These are phyloP conservation scores for Tetheella fluctuosa DNA, from an alignment of 2,888 invertebrate species.

Conservation along the genomic window DNA sequence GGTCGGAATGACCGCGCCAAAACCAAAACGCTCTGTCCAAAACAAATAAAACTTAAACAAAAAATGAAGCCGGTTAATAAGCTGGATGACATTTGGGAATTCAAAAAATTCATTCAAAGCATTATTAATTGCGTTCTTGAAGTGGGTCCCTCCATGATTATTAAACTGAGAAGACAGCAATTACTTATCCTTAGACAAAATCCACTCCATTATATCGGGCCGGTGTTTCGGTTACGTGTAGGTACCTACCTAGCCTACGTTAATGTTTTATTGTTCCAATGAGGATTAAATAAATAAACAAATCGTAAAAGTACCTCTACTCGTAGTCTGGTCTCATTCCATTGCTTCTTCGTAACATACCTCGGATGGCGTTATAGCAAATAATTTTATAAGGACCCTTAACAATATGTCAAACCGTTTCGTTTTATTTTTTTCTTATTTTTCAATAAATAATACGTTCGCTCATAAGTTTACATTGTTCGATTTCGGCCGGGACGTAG, in stretches of 20 bases:
- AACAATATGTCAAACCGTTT: slow-evolving; percentile 80
- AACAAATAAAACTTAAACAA: slow-evolving; percentile 80
- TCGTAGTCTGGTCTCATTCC: slow-evolving; percentile 15
- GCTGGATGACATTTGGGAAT: slow-evolving; percentile 84
- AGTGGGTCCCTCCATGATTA: slow-evolving; percentile 66
- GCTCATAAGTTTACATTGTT: slow-evolving; percentile 81
- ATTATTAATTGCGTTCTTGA: slow-evolving; percentile 79
- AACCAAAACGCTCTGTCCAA: slow-evolving; percentile 78
- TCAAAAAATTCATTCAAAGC: slow-evolving; percentile 79
- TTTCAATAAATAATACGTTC: slow-evolving; percentile 80
- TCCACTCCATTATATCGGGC: slow-evolving; percentile 49
- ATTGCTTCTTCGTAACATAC: slow-evolving; percentile 68
- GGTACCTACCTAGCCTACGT: slow-evolving; percentile 34
- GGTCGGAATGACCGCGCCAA: slow-evolving; percentile 81
- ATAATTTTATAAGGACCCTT: slow-evolving; percentile 81
- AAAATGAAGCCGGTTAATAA: slow-evolving; percentile 82
- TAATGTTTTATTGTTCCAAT: slow-evolving; percentile 56
- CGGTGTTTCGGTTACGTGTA: no score
- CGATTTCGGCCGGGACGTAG: slow-evolving; percentile 67
- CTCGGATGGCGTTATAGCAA: slow-evolving; percentile 80
- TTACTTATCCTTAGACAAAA: slow-evolving; percentile 67
- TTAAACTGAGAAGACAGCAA: slow-evolving; percentile 74
- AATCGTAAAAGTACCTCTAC: slow-evolving; percentile 49
- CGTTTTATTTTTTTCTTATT: slow-evolving; percentile 70
- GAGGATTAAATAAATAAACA: slow-evolving; percentile 32